Evolutionary conservation across 1,140 invertebrate genomes (phyloP).

Genomic region (Drosophila melanogaster): DNA sequence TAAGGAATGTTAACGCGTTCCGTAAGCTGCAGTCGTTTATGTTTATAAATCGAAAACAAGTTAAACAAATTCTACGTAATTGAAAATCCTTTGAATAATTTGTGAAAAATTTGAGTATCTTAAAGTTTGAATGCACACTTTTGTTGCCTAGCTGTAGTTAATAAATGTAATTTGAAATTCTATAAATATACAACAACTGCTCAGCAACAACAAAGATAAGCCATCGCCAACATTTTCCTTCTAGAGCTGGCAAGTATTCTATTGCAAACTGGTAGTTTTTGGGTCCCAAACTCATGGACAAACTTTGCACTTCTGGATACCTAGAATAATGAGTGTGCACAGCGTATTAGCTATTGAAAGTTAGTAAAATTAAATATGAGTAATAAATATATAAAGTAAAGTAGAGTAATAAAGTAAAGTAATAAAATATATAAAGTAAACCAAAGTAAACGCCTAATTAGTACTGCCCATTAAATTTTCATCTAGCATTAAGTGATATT

Average conservation of each 20-base stretch:
- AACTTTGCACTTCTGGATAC: slow-evolving; percentile 3
- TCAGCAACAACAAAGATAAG: slow-evolving; percentile 16
- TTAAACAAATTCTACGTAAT: not conserved
- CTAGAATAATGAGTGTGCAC: not conserved
- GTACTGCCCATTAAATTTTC: too few species aligned
- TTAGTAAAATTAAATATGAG: not conserved
- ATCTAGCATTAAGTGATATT: not conserved
- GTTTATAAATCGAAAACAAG: not conserved
- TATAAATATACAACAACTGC: slow-evolving; percentile 65
- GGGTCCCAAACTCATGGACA: not conserved
- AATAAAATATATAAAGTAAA: too few species aligned
- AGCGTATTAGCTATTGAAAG: not conserved
- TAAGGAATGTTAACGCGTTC: slow-evolving; percentile 18
- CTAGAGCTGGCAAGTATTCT: slow-evolving; percentile 3
- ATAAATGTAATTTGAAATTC: slow-evolving; percentile 78
- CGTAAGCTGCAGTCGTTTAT: slow-evolving; percentile 12
- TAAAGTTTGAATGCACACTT: slow-evolving; percentile 44
- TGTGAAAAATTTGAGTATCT: too few species aligned
- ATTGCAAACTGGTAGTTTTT: slow-evolving; percentile 22
- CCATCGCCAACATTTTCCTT: not conserved
- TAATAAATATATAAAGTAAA: not conserved
- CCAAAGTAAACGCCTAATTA: not conserved
- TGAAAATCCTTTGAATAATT: too few species aligned
- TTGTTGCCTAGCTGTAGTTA: slow-evolving; percentile 50
- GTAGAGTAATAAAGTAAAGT: too few species aligned